Conservation (phyloP, 2,113 vertebrate species). For the Bubo blakistoni region DNA sequence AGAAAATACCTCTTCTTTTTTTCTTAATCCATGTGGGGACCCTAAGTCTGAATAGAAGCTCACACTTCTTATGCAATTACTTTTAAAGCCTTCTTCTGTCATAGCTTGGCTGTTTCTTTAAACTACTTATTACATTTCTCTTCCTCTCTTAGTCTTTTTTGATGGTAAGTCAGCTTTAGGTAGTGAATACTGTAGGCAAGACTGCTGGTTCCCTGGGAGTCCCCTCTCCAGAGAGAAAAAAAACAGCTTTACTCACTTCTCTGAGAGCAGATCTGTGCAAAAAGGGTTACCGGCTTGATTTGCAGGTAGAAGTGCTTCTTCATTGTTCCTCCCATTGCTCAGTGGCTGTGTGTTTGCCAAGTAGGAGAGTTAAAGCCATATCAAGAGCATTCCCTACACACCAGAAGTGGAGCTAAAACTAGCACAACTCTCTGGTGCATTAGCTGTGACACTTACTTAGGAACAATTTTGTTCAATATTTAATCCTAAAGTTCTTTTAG, state of each 20-base stretch:
- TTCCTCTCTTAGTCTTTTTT: neutral
- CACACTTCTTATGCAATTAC: neutral
- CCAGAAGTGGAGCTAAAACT: neutral
- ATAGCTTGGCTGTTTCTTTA: neutral
- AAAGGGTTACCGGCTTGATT: neutral
- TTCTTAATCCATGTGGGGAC: neutral
- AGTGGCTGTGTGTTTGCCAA: neutral
- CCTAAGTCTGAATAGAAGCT: neutral
- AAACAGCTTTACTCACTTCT: neutral
- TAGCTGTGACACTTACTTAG: neutral
- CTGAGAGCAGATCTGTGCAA: rapidly evolving
- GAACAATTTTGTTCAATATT: neutral
- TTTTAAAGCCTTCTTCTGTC: neutral
- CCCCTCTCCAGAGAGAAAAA: neutral
- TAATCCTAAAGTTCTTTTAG: slow-evolving; percentile 1
- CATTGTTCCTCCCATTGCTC: neutral
- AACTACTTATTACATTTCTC: neutral
- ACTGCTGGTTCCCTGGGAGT: neutral
- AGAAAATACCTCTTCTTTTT: neutral
- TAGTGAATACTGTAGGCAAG: neutral
- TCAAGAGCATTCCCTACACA: neutral
- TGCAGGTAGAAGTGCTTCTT: neutral
- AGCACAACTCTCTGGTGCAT: neutral
- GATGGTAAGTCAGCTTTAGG: neutral
- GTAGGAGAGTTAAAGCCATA: neutral